Evolutionary conservation across 2,888 invertebrate species (phyloP).

Genomic region (Isoperla grammatica): DNA sequence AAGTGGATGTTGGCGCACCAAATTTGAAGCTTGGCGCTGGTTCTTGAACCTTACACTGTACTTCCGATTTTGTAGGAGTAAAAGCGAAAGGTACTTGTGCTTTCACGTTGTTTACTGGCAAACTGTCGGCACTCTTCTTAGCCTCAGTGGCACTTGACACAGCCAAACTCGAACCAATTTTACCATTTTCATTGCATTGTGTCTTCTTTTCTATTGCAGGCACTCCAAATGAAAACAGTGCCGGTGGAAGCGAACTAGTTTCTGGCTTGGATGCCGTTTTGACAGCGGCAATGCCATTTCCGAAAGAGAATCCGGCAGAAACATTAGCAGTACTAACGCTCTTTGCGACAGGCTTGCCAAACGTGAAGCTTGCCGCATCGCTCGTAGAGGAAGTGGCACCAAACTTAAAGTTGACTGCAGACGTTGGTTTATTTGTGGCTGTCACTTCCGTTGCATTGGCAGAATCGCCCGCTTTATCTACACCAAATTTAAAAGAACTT

Average conservation of each 20-base stretch:
- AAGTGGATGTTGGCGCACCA: background rate
- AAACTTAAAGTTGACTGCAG: conserved; percentile 36
- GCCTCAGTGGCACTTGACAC: background rate
- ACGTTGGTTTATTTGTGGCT: conserved; percentile 21
- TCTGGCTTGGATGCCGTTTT: background rate
- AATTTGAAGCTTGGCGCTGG: background rate
- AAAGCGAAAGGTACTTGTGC: background rate
- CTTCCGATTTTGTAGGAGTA: background rate
- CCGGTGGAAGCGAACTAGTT: background rate
- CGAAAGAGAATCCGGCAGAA: background rate
- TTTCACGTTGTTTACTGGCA: too few species aligned
- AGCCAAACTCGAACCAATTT: background rate
- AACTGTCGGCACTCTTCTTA: background rate
- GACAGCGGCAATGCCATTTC: too few species aligned
- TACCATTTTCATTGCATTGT: background rate
- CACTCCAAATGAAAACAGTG: conserved; percentile 24
- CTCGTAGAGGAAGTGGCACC: conserved; percentile 34
- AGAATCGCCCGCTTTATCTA: conserved; percentile 42
- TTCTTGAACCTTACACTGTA: background rate
- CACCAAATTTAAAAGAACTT: conserved; percentile 47
- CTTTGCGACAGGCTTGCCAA: conserved; percentile 30
- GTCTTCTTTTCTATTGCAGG: conserved; percentile 5
- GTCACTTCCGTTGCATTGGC: conserved; percentile 22
- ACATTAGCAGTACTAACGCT: conserved; percentile 23
- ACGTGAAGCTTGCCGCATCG: conserved; percentile 30